phyloP scores from a whole-genome alignment of 2,888 invertebrate genomes.

The Leptarthrus brevirostris region DNA sequence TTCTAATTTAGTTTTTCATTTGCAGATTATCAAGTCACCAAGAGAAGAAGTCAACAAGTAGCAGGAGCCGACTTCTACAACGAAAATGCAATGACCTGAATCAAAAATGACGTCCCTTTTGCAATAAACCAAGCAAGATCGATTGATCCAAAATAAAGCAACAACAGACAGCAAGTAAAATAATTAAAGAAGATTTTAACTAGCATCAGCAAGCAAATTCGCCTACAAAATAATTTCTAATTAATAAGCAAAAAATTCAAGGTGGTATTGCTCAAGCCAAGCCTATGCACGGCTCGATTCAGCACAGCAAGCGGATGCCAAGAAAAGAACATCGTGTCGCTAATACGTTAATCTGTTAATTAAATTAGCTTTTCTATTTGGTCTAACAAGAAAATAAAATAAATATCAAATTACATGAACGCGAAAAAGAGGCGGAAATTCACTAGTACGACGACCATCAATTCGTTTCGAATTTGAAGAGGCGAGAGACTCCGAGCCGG shows the following conservation, averaged over 20 bases:
- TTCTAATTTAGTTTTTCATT: too few species aligned
- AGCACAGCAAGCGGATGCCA: background rate
- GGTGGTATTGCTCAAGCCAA: constrained; percentile 18
- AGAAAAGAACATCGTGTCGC: constrained; percentile 12
- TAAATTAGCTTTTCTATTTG: constrained; percentile 36
- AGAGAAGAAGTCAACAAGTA: too few species aligned
- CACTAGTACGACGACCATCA: constrained; percentile 18
- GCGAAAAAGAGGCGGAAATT: constrained; percentile 52
- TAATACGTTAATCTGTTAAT: constrained; percentile 38
- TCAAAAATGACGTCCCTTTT: too few species aligned
- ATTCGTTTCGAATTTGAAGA: constrained; percentile 34
- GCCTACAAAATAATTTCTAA: background rate
- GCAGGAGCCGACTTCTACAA: too few species aligned
- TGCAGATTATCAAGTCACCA: too few species aligned
- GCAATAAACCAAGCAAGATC: too few species aligned
- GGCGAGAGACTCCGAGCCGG: background rate
- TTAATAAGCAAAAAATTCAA: background rate
- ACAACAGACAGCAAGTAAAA: too few species aligned
- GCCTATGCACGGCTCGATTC: background rate
- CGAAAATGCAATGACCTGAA: too few species aligned
- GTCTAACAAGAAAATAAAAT: constrained; percentile 54
- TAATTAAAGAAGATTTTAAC: too few species aligned
- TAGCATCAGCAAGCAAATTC: too few species aligned
- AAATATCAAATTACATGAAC: constrained; percentile 58
- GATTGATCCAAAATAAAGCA: too few species aligned